These are phyloP conservation scores for Xestia c-nigrum DNA, from an alignment of 2,888 invertebrate genomes.

Conservation along the genomic window DNA sequence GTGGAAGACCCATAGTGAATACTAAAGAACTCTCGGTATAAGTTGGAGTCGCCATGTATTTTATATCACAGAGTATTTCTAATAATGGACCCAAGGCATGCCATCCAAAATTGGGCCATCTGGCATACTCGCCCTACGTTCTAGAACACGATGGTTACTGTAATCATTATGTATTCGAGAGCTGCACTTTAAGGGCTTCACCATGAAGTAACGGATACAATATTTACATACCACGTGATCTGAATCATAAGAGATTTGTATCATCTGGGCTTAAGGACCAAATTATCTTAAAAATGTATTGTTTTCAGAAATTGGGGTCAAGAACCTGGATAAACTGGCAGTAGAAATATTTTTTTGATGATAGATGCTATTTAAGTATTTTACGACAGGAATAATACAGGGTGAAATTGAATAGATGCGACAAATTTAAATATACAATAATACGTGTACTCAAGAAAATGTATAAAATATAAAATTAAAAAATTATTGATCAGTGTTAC, in stretches of 20 bases:
- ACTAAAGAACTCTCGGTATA: not conserved
- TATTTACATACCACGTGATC: slow-evolving; percentile 56
- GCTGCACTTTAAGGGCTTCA: slow-evolving; percentile 34
- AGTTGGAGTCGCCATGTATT: not conserved
- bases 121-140: slow-evolving; percentile 14
- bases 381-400: not conserved
- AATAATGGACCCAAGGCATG: not conserved
- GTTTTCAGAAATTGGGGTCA: slow-evolving; percentile 1
- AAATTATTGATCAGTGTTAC: no score
- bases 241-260: slow-evolving; percentile 32
- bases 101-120: slow-evolving; percentile 11
- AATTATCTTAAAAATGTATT: not conserved
- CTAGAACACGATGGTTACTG: slow-evolving; percentile 18
- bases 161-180: slow-evolving; percentile 50
- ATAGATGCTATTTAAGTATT: not conserved
- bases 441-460: no score
- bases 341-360: not conserved
- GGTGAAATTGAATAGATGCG: no score
- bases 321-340: not conserved
- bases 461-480: no score
- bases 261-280: slow-evolving; percentile 13
- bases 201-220: slow-evolving; percentile 53
- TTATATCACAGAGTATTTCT: not conserved
- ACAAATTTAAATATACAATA: no score
- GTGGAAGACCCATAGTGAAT: no score